These are phyloP conservation scores for Hippoglossus stenolepis DNA, from an alignment of 2,113 vertebrate genomes.

Conservation along the genomic window DNA sequence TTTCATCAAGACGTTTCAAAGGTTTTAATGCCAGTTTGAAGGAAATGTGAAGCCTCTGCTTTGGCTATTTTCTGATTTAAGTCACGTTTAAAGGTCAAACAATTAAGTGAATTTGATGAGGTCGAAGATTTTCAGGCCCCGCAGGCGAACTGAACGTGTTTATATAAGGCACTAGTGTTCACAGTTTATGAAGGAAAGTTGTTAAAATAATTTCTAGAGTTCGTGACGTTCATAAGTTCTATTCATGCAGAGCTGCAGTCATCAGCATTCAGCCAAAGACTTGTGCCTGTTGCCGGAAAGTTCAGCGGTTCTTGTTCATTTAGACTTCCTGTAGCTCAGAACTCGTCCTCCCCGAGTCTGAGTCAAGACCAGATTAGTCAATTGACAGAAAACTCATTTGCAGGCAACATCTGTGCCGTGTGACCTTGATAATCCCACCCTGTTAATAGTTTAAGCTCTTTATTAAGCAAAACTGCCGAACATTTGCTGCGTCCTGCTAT, in stretches of 20 bases:
- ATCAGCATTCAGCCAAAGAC: too few species aligned
- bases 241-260: background rate
- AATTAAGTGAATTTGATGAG: background rate
- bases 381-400: background rate
- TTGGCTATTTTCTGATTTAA: background rate
- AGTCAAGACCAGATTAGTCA: constrained; percentile 1
- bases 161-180: background rate
- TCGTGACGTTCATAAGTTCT: background rate
- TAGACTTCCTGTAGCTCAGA: background rate
- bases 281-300: too few species aligned
- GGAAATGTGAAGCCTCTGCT: constrained; percentile 8
- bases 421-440: background rate
- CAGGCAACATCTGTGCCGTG: background rate
- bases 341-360: background rate
- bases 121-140: background rate
- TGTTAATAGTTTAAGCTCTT: background rate
- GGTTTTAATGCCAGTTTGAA: background rate
- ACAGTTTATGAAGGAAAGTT: background rate
- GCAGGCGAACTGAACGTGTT: background rate
- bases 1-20: constrained; percentile 29
- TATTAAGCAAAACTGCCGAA: background rate
- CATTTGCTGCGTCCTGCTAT: background rate
- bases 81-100: constrained; percentile 2
- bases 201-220: background rate
- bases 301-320: background rate